These are phyloP conservation scores for Clarias magur DNA, from an alignment of 2,113 vertebrate species.

Conservation along the genomic window DNA sequence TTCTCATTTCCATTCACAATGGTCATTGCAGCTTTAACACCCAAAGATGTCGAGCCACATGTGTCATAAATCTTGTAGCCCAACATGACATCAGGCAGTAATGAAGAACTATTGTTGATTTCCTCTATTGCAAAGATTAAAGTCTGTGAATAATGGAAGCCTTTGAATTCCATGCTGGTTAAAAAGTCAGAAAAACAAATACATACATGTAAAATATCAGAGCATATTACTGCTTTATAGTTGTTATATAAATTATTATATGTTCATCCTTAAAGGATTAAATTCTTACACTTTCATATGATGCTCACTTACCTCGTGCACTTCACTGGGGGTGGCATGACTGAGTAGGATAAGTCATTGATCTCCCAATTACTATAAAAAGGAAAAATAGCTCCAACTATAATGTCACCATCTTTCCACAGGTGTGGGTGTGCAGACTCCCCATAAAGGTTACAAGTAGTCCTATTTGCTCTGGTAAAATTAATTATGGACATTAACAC, in stretches of 20 bases:
- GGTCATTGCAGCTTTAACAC: constrained; percentile 60
- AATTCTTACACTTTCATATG: neutral
- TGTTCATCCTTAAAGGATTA: neutral
- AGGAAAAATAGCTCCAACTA: constrained; percentile 46
- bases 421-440: constrained; percentile 35
- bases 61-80: constrained; percentile 72
- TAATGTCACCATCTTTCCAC: constrained; percentile 48
- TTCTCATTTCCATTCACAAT: constrained; percentile 63
- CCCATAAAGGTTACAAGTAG: constrained; percentile 32
- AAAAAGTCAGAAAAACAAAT: neutral
- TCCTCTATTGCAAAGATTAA: constrained; percentile 75
- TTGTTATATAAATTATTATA: neutral
- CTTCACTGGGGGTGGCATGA: constrained; percentile 31
- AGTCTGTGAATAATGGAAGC: constrained; percentile 67
- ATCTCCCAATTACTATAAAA: constrained; percentile 46
- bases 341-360: constrained; percentile 23
- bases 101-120: constrained; percentile 69
- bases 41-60: constrained; percentile 63
- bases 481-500: constrained; percentile 37
- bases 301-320: constrained; percentile 45
- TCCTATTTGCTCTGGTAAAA: constrained; percentile 36
- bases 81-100: constrained; percentile 68
- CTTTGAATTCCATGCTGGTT: constrained; percentile 62
- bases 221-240: neutral
- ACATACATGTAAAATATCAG: neutral